Conservation (phyloP, 1,140 invertebrate genomes). For the Frieseomelitta varia region DNA sequence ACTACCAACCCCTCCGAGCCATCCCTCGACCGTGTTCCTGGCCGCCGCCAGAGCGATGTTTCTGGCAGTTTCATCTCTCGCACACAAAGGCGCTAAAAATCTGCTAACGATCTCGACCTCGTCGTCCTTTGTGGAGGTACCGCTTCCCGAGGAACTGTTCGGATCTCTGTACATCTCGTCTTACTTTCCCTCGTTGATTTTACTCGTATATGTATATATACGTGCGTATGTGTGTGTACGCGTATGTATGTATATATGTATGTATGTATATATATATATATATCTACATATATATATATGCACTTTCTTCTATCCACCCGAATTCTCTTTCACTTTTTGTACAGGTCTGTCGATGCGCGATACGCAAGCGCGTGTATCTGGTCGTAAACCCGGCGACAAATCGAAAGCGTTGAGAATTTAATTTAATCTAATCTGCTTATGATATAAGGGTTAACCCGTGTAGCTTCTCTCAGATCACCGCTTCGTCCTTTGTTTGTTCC, state of each 20-base stretch:
- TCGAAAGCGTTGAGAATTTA: neutral
- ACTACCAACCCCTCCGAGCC: constrained; percentile 83
- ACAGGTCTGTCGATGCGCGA: neutral
- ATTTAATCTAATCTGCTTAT: constrained; percentile 11
- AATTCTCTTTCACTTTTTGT: neutral
- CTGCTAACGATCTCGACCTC: constrained; percentile 82
- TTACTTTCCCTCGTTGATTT: constrained; percentile 31
- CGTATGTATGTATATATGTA: too few species aligned
- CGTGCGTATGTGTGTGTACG: too few species aligned
- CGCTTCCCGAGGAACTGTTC: constrained; percentile 65
- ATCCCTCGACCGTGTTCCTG: constrained; percentile 83
- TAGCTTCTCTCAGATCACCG: neutral
- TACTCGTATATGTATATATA: constrained; percentile 8
- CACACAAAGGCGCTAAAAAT: constrained; percentile 83
- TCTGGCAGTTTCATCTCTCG: constrained; percentile 81
- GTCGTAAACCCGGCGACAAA: neutral
- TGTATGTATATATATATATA: neutral
- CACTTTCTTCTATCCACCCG: neutral
- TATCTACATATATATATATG: neutral
- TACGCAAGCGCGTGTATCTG: neutral
- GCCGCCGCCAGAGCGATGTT: constrained; percentile 83
- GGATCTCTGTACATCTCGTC: constrained; percentile 75
- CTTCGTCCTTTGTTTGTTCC: neutral
- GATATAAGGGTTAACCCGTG: constrained; percentile 18
- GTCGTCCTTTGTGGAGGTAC: constrained; percentile 73